Conservation (phyloP, 2,113 vertebrate genomes). For the Bombycilla garrulus region DNA sequence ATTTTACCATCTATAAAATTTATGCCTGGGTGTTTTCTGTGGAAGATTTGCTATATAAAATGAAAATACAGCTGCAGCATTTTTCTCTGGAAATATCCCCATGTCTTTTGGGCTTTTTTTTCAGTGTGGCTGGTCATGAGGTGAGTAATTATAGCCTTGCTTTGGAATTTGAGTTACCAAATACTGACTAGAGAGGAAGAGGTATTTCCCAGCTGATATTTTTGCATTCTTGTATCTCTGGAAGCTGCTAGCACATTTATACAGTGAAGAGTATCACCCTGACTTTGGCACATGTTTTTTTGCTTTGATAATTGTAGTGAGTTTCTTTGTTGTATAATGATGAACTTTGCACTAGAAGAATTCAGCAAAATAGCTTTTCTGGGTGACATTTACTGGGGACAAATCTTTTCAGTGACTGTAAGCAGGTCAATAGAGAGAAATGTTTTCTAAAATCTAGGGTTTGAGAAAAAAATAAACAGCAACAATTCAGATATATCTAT, state of each 20-base stretch:
- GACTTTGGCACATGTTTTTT: background rate
- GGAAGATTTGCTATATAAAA: background rate
- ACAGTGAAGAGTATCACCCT: background rate
- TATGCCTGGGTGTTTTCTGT: background rate
- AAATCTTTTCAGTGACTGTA: background rate
- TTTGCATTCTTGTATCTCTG: background rate
- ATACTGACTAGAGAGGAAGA: background rate
- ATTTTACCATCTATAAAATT: constrained; percentile 8
- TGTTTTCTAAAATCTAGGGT: background rate
- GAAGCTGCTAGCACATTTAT: background rate
- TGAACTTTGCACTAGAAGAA: background rate
- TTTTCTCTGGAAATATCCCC: background rate
- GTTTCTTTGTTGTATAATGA: background rate
- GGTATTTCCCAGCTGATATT: background rate
- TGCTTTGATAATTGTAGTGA: background rate
- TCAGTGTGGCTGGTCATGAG: background rate
- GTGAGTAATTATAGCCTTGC: background rate
- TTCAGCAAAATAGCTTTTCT: background rate
- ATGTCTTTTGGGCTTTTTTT: background rate
- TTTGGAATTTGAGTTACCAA: background rate
- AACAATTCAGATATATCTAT: background rate
- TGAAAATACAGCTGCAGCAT: background rate
- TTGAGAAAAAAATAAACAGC: background rate
- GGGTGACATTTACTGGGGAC: background rate
- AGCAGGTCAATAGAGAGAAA: background rate